These are phyloP conservation scores for Epinephelus moara DNA, from an alignment of 2,113 vertebrate genomes.

Conservation along the genomic window DNA sequence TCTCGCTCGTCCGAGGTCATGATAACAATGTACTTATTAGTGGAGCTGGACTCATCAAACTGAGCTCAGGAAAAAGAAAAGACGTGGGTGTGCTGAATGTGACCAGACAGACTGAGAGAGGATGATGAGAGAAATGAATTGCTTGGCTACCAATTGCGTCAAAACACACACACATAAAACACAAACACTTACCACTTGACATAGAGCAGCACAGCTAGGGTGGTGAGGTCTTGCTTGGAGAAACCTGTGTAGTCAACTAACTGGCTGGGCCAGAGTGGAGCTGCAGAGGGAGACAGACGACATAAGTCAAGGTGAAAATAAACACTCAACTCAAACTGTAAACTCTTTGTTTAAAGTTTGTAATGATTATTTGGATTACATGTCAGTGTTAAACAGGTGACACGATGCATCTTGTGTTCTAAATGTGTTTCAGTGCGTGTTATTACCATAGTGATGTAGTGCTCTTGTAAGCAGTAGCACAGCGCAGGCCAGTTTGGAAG, in stretches of 20 bases:
- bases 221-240: constrained; percentile 88
- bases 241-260: constrained; percentile 92
- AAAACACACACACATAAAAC: constrained; percentile 9
- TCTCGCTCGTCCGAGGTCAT: neutral
- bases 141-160: neutral
- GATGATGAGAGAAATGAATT: neutral
- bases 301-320: constrained; percentile 26
- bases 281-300: constrained; percentile 76
- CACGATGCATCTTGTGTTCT: neutral
- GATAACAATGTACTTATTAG: neutral
- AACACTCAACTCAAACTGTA: constrained; percentile 19
- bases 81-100: constrained; percentile 1
- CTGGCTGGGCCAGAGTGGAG: constrained; percentile 90
- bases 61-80: neutral
- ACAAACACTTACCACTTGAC: constrained; percentile 81
- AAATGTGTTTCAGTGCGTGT: neutral
- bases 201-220: constrained; percentile 84
- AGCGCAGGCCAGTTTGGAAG: constrained; percentile 89
- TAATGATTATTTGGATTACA: neutral
- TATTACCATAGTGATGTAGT: constrained; percentile 91
- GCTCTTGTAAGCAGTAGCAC: constrained; percentile 90
- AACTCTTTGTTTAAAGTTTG: constrained; percentile 41
- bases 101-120: neutral
- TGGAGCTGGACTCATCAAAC: neutral
- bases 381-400: neutral